A percentile compares a stretch with the other conserved stretches of the same genome.
Evolutionary conservation across 2,113 vertebrate genomes (phyloP).

Genomic region (Channa maculata): DNA sequence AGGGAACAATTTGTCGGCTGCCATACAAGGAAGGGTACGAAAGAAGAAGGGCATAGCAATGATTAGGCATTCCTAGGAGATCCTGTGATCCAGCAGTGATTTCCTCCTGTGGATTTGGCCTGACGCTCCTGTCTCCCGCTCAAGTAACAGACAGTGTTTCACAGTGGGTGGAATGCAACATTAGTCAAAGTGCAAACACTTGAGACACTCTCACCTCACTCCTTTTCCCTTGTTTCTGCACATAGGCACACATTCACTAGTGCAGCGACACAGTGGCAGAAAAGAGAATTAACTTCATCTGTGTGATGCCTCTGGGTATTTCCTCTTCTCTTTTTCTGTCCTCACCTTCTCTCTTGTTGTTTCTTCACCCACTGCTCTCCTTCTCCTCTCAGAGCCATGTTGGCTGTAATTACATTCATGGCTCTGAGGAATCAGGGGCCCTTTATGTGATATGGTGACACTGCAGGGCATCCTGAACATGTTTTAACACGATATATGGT

Average conservation of each 20-base stretch:
- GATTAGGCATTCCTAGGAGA: slow-evolving; percentile 60
- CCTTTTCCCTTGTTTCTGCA: not conserved
- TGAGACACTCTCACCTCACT: slow-evolving; percentile 8
- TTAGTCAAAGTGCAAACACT: slow-evolving; percentile 28
- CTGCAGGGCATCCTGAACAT: slow-evolving; percentile 29
- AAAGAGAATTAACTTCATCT: slow-evolving; percentile 56
- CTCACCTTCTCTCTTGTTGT: slow-evolving; percentile 28
- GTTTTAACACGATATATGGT: slow-evolving; percentile 30
- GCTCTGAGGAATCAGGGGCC: slow-evolving; percentile 54
- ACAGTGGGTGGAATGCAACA: slow-evolving; percentile 31
- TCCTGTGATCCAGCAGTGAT: slow-evolving; percentile 61
- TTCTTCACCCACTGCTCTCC: slow-evolving; percentile 6
- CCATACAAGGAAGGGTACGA: slow-evolving; percentile 67
- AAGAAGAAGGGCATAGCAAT: slow-evolving; percentile 64
- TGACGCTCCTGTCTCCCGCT: slow-evolving; percentile 13
- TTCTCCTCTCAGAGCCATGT: slow-evolving; percentile 36
- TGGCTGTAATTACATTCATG: slow-evolving; percentile 71
- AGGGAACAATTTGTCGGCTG: slow-evolving; percentile 91
- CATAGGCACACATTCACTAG: slow-evolving; percentile 6
- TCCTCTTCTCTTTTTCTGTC: slow-evolving; percentile 18
- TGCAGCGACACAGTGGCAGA: slow-evolving; percentile 34
- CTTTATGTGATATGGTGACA: slow-evolving; percentile 61
- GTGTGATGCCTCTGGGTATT: slow-evolving; percentile 34
- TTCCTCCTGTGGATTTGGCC: slow-evolving; percentile 52
- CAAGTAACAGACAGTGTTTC: slow-evolving; percentile 31